Conservation (phyloP, 2,113 vertebrate species). For the Syrrhaptes paradoxus region DNA sequence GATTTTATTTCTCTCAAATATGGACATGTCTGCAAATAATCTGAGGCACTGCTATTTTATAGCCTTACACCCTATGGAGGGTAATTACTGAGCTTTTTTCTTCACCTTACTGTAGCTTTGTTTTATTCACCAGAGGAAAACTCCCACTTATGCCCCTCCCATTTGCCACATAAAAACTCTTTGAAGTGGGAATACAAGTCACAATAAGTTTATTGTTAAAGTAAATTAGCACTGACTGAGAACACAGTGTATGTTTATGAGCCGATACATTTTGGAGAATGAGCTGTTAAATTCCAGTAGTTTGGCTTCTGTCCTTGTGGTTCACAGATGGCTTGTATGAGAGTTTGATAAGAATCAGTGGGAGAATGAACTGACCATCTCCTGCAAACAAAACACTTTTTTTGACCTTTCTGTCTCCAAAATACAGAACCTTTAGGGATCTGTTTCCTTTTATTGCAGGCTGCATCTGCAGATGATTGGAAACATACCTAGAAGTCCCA, state of each 20-base stretch:
- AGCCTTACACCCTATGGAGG: conserved; percentile 51
- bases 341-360: conserved; percentile 51
- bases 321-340: not conserved
- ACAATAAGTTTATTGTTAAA: conserved; percentile 67
- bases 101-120: conserved; percentile 49
- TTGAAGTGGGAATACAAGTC: conserved; percentile 56
- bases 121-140: conserved; percentile 50
- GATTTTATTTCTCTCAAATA: conserved; percentile 70
- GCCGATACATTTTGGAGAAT: conserved; percentile 38
- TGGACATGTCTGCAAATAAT: conserved; percentile 77
- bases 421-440: not conserved
- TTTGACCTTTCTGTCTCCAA: conserved; percentile 20
- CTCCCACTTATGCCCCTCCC: conserved; percentile 32
- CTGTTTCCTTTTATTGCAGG: conserved; percentile 5
- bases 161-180: conserved; percentile 55
- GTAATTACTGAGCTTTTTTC: conserved; percentile 63
- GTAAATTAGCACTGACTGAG: conserved; percentile 59
- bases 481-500: conserved; percentile 59
- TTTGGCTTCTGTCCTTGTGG: conserved; percentile 38
- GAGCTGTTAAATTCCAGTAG: conserved; percentile 66
- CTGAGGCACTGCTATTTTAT: conserved; percentile 67
- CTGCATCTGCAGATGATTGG: conserved; percentile 58
- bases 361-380: conserved; percentile 37
- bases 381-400: conserved; percentile 3
- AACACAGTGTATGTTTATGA: conserved; percentile 42